Conservation (phyloP, 2,888 invertebrate genomes). For the Epicampocera succincta region DNA sequence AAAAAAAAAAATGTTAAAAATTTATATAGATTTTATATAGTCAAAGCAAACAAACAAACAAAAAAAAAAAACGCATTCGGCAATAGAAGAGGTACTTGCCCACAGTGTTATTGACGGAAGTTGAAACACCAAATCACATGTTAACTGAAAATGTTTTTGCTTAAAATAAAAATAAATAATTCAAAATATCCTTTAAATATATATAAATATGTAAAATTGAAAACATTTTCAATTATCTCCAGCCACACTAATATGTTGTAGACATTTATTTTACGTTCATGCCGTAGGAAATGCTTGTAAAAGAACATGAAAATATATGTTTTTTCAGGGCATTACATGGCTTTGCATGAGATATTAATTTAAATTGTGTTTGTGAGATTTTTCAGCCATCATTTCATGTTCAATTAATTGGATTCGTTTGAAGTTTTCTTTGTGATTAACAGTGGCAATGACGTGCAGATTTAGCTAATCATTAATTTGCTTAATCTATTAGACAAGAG, state of each 20-base stretch:
- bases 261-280: conserved; percentile 33
- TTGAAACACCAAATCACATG: neutral
- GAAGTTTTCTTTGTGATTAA: neutral
- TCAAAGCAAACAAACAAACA: neutral
- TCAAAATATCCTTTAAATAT: too few relatives aligned
- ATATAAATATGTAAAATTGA: too few relatives aligned
- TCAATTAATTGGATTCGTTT: neutral
- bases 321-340: neutral
- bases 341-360: conserved; percentile 44
- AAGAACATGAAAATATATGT: too few relatives aligned
- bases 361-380: neutral
- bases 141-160: conserved; percentile 8
- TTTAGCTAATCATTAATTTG: conserved; percentile 51
- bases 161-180: neutral
- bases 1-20: conserved; percentile 24
- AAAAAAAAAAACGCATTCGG: neutral
- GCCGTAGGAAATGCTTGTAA: too few relatives aligned
- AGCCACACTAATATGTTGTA: neutral
- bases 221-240: too few relatives aligned
- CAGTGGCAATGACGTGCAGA: conserved; percentile 19
- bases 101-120: neutral
- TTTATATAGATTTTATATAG: conserved; percentile 15
- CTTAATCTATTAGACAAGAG: neutral
- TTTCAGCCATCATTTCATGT: neutral
- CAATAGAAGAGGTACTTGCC: neutral